Base-by-base conservation (phyloP, 2,888 invertebrate species). In the Germaria angustata region DNA sequence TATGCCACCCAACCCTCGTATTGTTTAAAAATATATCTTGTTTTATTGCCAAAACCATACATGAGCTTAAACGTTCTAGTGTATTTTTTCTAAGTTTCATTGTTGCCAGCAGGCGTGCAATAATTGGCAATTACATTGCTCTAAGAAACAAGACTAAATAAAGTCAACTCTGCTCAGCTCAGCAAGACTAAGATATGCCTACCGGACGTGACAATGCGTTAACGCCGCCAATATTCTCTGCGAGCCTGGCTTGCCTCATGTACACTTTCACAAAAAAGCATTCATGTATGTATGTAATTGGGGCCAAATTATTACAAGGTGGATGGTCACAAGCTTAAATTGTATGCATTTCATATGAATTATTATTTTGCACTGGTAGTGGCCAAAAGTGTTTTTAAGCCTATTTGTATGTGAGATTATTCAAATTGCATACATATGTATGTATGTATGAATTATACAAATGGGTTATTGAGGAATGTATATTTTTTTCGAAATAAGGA, bases 121-220 rank as follows among this genome's bases (percentile, higher is more conserved):
- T 87, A 87, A 87, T 87, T 87, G 87, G 75, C 87, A 87, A 87
- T 87, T 87, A 87, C 85, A 82, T 71, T 71, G 6, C 28, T 5
- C 2, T 15, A 59, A 68, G 36, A 49, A 51, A 59, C 2, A 17
- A 68, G 49, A 49, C 24, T 34, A 53, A 51, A 51, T 68, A 17
- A 22, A 68, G 41, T 49, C 36, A n/a, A 39, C 8, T 39, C 22
- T 11, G 55, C 8, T 39, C 39, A 39, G 51, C 76, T 39, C 80
- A 72, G 61, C 80, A 69, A 80, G 80, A 63, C 46, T 22, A 46
- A 66, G 66, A 41, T 73, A 53, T 69, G 66, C 32, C 65, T 66
- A 66, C 20, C 73, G 63, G 57, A 81, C 81, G 73, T 81, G 78
- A 81, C 77, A 78, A 68, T 78, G 24, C 68, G 46, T 73, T 81